Evolutionary conservation across 2,888 invertebrate species (phyloP).

Genomic region (Nomada ruficornis): DNA sequence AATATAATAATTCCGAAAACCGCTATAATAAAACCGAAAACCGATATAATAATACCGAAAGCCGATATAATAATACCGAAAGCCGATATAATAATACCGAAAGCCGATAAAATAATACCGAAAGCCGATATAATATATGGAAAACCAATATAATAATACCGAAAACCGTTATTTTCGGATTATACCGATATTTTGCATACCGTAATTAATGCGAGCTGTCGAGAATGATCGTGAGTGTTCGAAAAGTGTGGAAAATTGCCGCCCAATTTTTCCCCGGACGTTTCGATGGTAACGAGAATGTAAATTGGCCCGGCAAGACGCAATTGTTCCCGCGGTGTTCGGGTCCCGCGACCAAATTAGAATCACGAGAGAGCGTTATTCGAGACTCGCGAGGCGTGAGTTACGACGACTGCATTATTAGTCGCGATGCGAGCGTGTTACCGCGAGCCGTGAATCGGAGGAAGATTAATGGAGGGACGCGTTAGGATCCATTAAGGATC

Average conservation of each 20-base stretch:
- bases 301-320: conserved; percentile 1
- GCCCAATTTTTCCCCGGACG: not conserved
- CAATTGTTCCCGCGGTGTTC: not conserved
- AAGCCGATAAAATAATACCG: too few relatives aligned
- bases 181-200: too few relatives aligned
- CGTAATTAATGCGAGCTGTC: too few relatives aligned
- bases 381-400: conserved; percentile 35
- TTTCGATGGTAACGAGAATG: conserved; percentile 2
- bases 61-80: too few relatives aligned
- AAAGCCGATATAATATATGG: too few relatives aligned
- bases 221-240: not conserved
- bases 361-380: conserved; percentile 27
- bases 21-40: too few relatives aligned
- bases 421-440: conserved; percentile 17
- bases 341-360: conserved; percentile 15
- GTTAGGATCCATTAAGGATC: conserved; percentile 40
- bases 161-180: too few relatives aligned
- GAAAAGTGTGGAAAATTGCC: too few relatives aligned
- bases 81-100: too few relatives aligned
- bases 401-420: conserved; percentile 40
- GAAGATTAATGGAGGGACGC: conserved; percentile 46
- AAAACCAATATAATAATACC: too few relatives aligned
- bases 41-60: too few relatives aligned
- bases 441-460: conserved; percentile 29
- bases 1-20: too few relatives aligned